Base-by-base conservation (phyloP, 2,888 invertebrate genomes). In the Thecocarcelia acutangulata region DNA sequence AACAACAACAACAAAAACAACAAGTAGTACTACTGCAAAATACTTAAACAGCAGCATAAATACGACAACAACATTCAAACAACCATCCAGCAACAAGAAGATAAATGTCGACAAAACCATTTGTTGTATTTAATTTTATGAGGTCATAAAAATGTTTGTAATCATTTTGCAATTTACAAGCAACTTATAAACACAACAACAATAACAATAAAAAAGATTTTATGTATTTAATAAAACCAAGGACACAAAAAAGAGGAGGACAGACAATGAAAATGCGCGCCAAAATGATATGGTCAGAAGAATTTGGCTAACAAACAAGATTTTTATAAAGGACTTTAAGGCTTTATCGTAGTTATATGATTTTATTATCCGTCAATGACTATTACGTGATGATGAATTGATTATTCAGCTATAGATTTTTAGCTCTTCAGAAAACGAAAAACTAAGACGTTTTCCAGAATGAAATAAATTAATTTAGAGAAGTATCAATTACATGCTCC, bases 121-220 rank as follows among this genome's bases (percentile, higher is more conserved):
- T 88, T 88, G 82, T 69, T 69, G 87, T 87, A 87, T 87, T 87
- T 88, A 89, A 88, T 88, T 89, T 89, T 89, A 89, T 88, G 88
- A 88, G 88, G 87, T 88, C 88, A 88, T 88, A 89, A 88, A 88
- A 88, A 76, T 76, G 54, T 69, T 76, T 86, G 87, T 87, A 89
- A 88, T 87, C 86, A 87, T 89, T 89, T 87, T 84, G 86, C 87
- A 87, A 88, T 88, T 88, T 79, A 70, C 70, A 82, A 74, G 17
- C 64, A 78, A 81, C 63, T 81, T 72, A 59, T 50, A 63, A 37
- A 48, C 56, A 28, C 50, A 59, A 24, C 64, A 68, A 19, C 28
- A 52, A n/a, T n/a, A n/a, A n/a, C n/a, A n/a, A n/a, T n/a, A n/a
- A n/a, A 17, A 28, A 42, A 48, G 33, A 33, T 33, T 33, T 12